A percentile compares a stretch with the other conserved stretches of the same genome.
Evolutionary conservation across 2,888 invertebrate species (phyloP).

Genomic region (Spilarctia lutea): DNA sequence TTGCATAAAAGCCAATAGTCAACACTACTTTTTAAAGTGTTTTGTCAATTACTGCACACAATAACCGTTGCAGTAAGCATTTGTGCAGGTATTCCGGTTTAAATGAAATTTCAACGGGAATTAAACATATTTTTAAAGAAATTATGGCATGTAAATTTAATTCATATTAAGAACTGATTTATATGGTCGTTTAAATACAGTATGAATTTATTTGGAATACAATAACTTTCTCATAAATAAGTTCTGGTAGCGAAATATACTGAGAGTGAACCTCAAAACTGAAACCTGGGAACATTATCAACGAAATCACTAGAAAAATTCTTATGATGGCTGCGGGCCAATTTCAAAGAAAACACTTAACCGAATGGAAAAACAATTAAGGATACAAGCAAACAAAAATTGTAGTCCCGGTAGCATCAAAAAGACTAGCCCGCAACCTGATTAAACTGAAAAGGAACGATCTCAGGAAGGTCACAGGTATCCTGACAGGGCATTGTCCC

Average conservation of each 20-base stretch:
- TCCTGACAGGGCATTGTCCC: too few relatives aligned
- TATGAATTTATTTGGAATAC: neutral
- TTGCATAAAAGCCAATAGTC: constrained; percentile 35
- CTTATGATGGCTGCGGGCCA: too few relatives aligned
- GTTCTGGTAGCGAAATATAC: neutral
- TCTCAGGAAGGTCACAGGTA: too few relatives aligned
- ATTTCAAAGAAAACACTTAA: too few relatives aligned
- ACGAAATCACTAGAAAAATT: too few relatives aligned
- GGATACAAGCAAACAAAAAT: too few relatives aligned
- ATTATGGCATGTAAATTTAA: neutral
- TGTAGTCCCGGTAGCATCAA: too few relatives aligned
- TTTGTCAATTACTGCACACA: constrained; percentile 24
- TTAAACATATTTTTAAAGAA: neutral
- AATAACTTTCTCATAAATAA: neutral
- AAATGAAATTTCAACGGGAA: neutral
- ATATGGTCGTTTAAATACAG: neutral
- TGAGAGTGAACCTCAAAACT: too few relatives aligned
- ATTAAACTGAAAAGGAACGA: too few relatives aligned
- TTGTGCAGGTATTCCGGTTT: neutral
- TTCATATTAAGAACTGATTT: neutral
- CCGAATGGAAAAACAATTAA: too few relatives aligned
- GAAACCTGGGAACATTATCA: too few relatives aligned
- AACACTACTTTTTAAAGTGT: constrained; percentile 27
- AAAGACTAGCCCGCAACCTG: too few relatives aligned
- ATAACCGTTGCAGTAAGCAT: neutral